A percentile compares a stretch with the other conserved stretches of the same genome.
Conservation (phyloP, 1,140 invertebrate genomes). For the Cyphomyrmex costatus region DNA sequence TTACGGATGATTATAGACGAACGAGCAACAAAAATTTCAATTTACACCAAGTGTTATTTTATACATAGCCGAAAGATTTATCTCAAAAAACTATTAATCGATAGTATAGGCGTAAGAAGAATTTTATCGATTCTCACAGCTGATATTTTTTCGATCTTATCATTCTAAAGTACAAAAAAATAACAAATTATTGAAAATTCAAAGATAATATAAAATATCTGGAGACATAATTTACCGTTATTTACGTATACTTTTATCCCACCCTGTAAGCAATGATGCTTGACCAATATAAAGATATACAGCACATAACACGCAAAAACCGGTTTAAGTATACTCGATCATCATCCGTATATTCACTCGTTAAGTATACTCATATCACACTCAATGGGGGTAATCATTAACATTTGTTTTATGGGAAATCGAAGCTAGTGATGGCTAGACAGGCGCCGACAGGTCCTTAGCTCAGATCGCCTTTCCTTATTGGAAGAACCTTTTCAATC, state of each 20-base stretch:
- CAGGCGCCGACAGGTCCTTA: not conserved
- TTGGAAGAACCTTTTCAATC: not conserved
- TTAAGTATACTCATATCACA: not conserved
- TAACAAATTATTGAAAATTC: not conserved
- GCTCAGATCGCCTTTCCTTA: not conserved
- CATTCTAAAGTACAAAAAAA: not conserved
- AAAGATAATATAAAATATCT: not conserved
- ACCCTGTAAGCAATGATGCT: slow-evolving; percentile 2
- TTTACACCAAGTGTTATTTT: slow-evolving; percentile 11
- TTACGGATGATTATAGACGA: not conserved
- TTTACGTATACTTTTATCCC: not conserved
- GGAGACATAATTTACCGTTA: not conserved
- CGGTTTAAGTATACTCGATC: slow-evolving; percentile 44
- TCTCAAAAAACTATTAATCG: slow-evolving; percentile 2
- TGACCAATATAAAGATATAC: not conserved
- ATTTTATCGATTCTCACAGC: not conserved
- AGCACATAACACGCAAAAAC: slow-evolving; percentile 10
- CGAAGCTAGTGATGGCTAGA: slow-evolving; percentile 5
- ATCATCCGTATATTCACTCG: not conserved
- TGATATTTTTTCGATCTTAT: not conserved
- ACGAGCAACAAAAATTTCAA: not conserved
- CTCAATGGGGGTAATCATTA: not conserved
- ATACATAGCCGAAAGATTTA: slow-evolving; percentile 11
- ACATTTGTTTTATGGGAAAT: slow-evolving; percentile 47
- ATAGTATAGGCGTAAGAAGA: not conserved